Percentiles rank a stretch among this genome's conserved stretches.
Conservation (phyloP, 1,140 invertebrate species). For the Hesperophylax magnus region DNA sequence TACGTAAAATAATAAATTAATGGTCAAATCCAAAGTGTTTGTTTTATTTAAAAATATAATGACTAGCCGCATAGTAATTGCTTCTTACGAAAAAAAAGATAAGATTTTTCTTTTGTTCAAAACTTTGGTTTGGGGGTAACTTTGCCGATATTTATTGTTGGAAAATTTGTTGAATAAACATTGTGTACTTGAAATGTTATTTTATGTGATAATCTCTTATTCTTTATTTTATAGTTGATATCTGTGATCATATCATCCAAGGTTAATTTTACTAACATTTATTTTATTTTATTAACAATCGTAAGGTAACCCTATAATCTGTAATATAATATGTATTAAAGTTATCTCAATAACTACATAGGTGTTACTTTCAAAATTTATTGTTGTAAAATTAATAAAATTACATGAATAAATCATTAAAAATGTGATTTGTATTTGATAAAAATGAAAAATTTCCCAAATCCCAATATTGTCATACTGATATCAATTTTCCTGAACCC, state of each 20-base stretch:
- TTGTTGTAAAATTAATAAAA: conserved; percentile 26
- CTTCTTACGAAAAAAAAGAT: no score
- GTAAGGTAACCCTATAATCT: not conserved
- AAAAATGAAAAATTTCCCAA: no score
- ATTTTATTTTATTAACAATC: not conserved
- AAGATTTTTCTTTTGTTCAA: no score
- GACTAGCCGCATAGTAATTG: no score
- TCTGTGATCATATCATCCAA: conserved; percentile 46
- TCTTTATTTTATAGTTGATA: conserved; percentile 33
- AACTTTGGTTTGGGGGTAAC: no score
- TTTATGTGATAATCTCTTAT: conserved; percentile 37
- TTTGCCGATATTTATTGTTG: no score
- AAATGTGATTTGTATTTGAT: not conserved
- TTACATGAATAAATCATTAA: conserved; percentile 10
- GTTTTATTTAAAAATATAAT: no score
- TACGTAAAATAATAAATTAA: no score
- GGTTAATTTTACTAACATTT: conserved; percentile 31
- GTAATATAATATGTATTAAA: not conserved
- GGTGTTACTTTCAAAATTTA: conserved; percentile 6
- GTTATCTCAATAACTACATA: not conserved
- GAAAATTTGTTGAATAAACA: no score
- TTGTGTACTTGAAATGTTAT: conserved; percentile 1
- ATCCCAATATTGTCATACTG: no score
- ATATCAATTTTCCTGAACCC: no score
- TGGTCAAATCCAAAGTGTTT: no score